Evolutionary conservation across 2,113 vertebrate genomes (phyloP).

Genomic region (Pionites leucogaster): DNA sequence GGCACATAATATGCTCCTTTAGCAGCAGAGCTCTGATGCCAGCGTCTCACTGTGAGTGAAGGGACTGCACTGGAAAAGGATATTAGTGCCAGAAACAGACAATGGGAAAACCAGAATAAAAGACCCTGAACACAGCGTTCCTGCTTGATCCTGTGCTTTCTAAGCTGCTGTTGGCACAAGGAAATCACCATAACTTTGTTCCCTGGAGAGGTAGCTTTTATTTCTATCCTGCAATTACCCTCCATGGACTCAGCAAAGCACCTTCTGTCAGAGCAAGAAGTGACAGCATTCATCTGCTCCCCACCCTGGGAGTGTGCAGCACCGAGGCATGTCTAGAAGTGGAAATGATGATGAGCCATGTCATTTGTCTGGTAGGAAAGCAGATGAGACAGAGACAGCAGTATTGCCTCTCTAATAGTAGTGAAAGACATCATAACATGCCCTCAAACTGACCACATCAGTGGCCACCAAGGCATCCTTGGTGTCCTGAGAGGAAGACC

Average conservation of each 20-base stretch:
- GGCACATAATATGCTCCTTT: background rate
- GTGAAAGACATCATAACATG: accelerated
- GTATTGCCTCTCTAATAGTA: background rate
- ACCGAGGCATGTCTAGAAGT: background rate
- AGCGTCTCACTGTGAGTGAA: background rate
- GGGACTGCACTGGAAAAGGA: constrained; percentile 15
- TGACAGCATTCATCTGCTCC: background rate
- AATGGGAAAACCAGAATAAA: constrained; percentile 52
- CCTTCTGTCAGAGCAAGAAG: background rate
- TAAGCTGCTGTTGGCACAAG: background rate
- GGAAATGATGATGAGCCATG: background rate
- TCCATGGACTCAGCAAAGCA: background rate
- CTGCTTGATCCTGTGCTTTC: constrained; percentile 39
- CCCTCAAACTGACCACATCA: background rate
- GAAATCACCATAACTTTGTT: background rate
- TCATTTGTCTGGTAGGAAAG: background rate
- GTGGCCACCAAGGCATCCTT: background rate
- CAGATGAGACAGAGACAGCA: background rate
- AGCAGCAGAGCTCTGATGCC: background rate
- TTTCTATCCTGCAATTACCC: background rate
- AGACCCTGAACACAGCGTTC: constrained; percentile 44
- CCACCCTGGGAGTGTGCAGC: background rate
- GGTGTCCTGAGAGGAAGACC: background rate
- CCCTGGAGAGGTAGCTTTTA: constrained; percentile 12
- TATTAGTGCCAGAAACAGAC: constrained; percentile 29